phyloP scores from a whole-genome alignment of 2,888 invertebrate genomes.

The Diabrotica balteata region DNA sequence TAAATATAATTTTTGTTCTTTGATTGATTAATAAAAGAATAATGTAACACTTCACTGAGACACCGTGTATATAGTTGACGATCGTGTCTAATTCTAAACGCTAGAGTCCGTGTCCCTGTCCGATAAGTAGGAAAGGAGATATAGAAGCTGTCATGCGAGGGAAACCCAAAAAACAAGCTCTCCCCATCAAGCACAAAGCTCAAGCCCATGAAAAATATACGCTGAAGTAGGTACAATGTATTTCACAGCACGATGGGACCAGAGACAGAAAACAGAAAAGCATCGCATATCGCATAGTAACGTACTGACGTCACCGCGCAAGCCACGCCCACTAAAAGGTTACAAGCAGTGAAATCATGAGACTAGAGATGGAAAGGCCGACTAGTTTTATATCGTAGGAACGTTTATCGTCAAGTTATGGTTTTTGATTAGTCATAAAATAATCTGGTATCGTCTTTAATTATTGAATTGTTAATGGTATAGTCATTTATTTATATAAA shows the following conservation, averaged over 20 bases:
- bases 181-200: not conserved
- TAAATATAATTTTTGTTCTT: too few species aligned
- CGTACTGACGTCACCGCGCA: constrained; percentile 34
- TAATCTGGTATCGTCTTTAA: too few species aligned
- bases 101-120: not conserved
- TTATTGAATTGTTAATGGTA: too few species aligned
- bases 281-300: constrained; percentile 28
- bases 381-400: too few species aligned
- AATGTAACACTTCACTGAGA: too few species aligned
- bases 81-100: not conserved
- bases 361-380: constrained; percentile 7
- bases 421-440: too few species aligned
- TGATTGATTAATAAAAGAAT: too few species aligned
- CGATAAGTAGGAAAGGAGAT: not conserved
- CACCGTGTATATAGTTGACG: too few species aligned
- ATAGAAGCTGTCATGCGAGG: not conserved
- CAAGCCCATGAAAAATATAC: not conserved
- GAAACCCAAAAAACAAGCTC: not conserved
- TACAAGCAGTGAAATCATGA: constrained; percentile 27
- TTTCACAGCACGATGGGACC: not conserved
- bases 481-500: too few species aligned
- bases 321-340: constrained; percentile 34
- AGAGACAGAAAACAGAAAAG: constrained; percentile 4
- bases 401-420: too few species aligned
- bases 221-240: constrained; percentile 2